Percentiles rank a stretch among this genome's conserved stretches.
These are phyloP conservation scores for Chloropsis cyanopogon DNA, from an alignment of 2,113 vertebrate species.

Conservation along the genomic window DNA sequence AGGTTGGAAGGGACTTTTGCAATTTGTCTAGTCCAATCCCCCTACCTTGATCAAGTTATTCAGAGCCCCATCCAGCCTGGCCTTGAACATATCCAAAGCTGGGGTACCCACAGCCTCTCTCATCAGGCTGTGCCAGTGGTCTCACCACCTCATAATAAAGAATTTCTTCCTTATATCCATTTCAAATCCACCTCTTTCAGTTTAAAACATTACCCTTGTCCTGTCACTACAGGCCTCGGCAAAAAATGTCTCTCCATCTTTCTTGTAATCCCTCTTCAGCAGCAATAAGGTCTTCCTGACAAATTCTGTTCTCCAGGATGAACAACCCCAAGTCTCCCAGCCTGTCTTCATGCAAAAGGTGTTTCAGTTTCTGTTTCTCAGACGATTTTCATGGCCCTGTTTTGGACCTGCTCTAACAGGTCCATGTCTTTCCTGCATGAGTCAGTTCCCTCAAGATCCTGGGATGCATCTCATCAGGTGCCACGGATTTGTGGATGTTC, in stretches of 20 bases:
- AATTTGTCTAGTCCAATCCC: neutral
- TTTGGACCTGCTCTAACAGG: neutral
- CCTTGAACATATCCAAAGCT: neutral
- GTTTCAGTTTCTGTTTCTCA: neutral
- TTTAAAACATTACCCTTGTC: neutral
- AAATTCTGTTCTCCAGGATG: neutral
- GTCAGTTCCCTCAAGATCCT: neutral
- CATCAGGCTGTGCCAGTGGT: neutral
- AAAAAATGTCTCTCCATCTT: neutral
- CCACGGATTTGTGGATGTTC: neutral
- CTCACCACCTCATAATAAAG: neutral
- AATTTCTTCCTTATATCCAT: neutral
- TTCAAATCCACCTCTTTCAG: neutral
- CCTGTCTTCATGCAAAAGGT: neutral
- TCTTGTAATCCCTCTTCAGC: neutral
- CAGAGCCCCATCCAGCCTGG: neutral
- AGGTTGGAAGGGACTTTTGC: neutral
- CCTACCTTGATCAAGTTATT: neutral
- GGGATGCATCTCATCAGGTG: neutral
- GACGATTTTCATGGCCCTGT: neutral
- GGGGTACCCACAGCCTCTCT: neutral
- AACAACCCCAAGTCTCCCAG: neutral
- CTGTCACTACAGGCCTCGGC: neutral
- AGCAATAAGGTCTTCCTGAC: neutral
- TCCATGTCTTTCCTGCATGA: neutral